phyloP scores from a whole-genome alignment of 2,888 invertebrate genomes.

The Orchesella flavescens region DNA sequence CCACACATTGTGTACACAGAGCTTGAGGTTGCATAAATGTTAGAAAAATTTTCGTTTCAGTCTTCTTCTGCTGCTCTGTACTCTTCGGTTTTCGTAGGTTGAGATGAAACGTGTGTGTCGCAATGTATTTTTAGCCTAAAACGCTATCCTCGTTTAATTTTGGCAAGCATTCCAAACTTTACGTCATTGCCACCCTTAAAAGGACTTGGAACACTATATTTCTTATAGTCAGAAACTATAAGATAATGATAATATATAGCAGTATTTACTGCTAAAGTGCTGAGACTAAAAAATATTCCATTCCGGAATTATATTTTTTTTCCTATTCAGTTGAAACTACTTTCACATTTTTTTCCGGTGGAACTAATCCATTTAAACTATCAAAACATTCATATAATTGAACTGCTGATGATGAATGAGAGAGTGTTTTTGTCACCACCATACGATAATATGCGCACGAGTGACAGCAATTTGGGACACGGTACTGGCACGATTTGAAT shows the following conservation, averaged over 20 bases:
- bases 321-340: background rate
- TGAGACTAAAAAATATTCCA: background rate
- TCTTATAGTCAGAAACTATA: background rate
- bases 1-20: background rate
- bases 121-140: conserved; percentile 71
- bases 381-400: conserved; percentile 37
- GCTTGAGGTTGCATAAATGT: conserved; percentile 11
- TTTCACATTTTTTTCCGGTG: conserved; percentile 31
- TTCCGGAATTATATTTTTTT: conserved; percentile 8
- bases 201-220: conserved; percentile 61
- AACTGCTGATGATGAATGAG: no score
- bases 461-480: no score
- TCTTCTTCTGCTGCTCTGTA: conserved; percentile 8
- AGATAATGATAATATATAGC: background rate
- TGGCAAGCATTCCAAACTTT: conserved; percentile 69
- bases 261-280: background rate
- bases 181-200: conserved; percentile 71
- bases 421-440: no score
- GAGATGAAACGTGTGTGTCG: conserved; percentile 54
- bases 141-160: conserved; percentile 71
- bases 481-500: no score
- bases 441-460: no score
- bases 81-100: conserved; percentile 19
- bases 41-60: conserved; percentile 17
- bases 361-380: conserved; percentile 19